Evolutionary conservation across 64 coral and sea anemone genomes (phyloP), one percentile per base, ranked within the genome.

Genomic region (Trachythela sp.): DNA sequence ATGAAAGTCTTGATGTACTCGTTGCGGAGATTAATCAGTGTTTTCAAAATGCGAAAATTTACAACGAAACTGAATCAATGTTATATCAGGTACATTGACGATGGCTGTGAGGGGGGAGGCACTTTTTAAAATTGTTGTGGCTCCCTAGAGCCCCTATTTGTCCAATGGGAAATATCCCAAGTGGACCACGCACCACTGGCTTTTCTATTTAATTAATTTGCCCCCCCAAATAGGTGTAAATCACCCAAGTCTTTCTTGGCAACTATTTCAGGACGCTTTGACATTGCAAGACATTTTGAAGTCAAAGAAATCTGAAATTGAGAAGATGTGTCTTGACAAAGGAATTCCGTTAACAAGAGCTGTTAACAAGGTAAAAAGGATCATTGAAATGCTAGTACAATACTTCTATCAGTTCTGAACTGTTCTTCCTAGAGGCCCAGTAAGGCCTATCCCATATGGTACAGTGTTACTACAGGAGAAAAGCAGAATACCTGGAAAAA

Each of bases 21-120:
- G 91, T 93, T 70, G 89, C 86, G 50, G 96, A 99, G 34, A 88
- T 99, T 24, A 94, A 92, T 45, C 56, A 91, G 48, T 99, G 96
- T 76, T 99, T 99, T 45, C 58, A 45, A 27, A 99, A 99, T 95
- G 96, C 96, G 24, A 91, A 95, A 48, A 95, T 89, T 9, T 99
- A 95, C 54, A 99, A 99, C 86, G 96, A 99, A 32, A 89, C 96
- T 33, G 91, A 90, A 31, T 99, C 96, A 9, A 99, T 99, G 96
- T 91, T 99, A 15, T 95, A 95, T 85, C 94, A 99, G 91, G 95
- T 97, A 85, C 11, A 43, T 56, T 54, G 11, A 3, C 34, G 20
- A 27, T 40, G 11, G 45, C 70, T 80, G 13, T 29, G 1, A n/a
- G n/a, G n/a, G n/a, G n/a, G n/a, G n/a, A n/a, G n/a, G n/a, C n/a